phyloP scores from a whole-genome alignment of 2,113 vertebrate genomes.

The Rhinoderma darwinii region DNA sequence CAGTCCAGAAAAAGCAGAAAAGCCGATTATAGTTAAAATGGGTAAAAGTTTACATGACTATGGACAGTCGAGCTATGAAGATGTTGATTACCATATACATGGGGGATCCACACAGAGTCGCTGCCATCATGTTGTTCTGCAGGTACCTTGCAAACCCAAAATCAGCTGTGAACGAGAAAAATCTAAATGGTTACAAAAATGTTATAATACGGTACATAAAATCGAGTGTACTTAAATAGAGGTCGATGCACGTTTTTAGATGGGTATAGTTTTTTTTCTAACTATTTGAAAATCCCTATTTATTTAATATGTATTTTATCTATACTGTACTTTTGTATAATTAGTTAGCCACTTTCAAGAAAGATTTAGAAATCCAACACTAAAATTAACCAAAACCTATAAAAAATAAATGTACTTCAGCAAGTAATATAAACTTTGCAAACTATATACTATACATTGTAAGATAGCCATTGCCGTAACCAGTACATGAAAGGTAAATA shows the following conservation, averaged over 20 bases:
- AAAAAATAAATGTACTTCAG: no score
- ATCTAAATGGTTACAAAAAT: neutral
- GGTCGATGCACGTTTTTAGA: no score
- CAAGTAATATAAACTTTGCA: no score
- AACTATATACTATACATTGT: no score
- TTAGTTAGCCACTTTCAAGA: no score
- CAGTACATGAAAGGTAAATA: no score
- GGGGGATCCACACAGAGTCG: slow-evolving; percentile 93
- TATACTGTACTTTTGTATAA: neutral
- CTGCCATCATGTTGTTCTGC: slow-evolving; percentile 94
- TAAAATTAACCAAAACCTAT: no score
- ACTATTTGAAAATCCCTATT: no score
- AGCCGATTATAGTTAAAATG: neutral
- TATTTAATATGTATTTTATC: neutral
- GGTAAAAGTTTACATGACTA: neutral
- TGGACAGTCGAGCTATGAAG: neutral
- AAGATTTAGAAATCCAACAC: no score
- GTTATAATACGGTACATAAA: neutral
- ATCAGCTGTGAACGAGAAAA: slow-evolving; percentile 78
- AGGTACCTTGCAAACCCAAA: slow-evolving; percentile 96
- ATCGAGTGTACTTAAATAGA: no score
- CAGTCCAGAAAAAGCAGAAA: neutral
- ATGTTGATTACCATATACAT: slow-evolving; percentile 92
- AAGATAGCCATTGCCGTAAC: no score
- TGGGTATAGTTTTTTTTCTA: no score